Base-by-base conservation (phyloP, 2,888 invertebrate species). In the Leptopilina myrica region DNA sequence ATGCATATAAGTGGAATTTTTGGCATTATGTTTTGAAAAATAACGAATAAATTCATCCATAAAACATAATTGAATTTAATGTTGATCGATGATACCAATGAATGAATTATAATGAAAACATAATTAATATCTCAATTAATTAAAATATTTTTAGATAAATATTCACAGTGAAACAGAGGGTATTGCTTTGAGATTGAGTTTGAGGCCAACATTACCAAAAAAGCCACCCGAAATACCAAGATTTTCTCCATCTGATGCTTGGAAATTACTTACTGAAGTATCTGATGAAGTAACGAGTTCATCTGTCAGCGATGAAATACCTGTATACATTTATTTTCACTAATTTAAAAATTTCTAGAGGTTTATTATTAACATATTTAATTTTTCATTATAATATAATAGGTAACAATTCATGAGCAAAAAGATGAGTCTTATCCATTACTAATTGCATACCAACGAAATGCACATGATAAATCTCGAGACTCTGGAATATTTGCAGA, bases 401-500 rank as follows among this genome's bases (percentile, higher is more conserved):
- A 49, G 49, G 49, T 49, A 12, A 49, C 11, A 49, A 49, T 49
- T 4, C 49, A 49, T 11, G 12, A 49, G 11, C 49, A 49, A 49
- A 12, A 49, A 9, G 49, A 49, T 11, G 49, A 49, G 87, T 93
- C 86, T 90, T 87, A 84, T 88, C 91, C 89, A 92, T 92, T 92
- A 88, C 91, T 92, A 66, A 92, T 82, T 8, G 7, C 43, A 43
- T 95, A 88, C 89, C 94, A 86, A 9, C 91, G 93, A 56, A 92
- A 92, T 26, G 92, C 92, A 76, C 93, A 94, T 81, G 96, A 96
- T 87, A 96, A 96, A 90, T 96, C 96, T 1, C 96, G 96, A 0
- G 97, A 97, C 91, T 96, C 96, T 0, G 97, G 96, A 0, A 97
- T 97, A 85, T 96, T 96, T 0, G 96, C 96, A 0, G 96, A 43